Base-by-base conservation (phyloP, 2,797 vertebrate species). In the Pipistrellus pipistrellus region DNA sequence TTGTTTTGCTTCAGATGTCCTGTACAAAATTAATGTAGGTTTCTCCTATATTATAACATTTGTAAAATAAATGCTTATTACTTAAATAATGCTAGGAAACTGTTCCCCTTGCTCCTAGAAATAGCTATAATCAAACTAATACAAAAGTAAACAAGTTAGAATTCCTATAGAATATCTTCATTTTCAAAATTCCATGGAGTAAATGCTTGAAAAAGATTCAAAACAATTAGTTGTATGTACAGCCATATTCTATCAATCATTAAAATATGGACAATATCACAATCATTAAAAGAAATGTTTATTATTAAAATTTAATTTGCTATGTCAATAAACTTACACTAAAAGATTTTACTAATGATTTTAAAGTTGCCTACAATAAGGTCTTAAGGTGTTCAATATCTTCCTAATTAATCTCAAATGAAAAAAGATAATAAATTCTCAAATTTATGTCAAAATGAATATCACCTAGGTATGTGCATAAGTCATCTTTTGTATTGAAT, bases 41-140 rank as follows among this genome's bases (percentile, higher is more conserved):
- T 88, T 75, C 17, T 80, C 9, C 35, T 59, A 0, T 59, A 92
- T 51, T 76, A n/a, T 55, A 72, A 48, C 3, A 91, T 25, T 41
- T 44, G 13, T 21, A 83, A 88, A 68, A 88, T 82, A 80, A 75
- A 81, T 76, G 68, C 48, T 27, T 89, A 75, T 48, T 23, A 69
- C 73, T 18, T 73, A 96, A 96, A 71, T 82, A 83, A 76, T 96
- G 17, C 5, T 75, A 90, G 75, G 11, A 75, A 90, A 62, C 51
- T 81, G 4, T 64, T 21, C 10, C 7, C 20, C 2, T 68, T 62
- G 4, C 62, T 73, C 21, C 13, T 64, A 85, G 25, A 88, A 92
- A 94, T 17, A 88, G 51, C n/a, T 90, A 72, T 5, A 69, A 53
- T 3, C 53, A 92, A 80, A 85, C 71, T 46, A 62, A 78, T 59